Conservation (phyloP, 2,888 invertebrate species). For the Netelia virgata region DNA sequence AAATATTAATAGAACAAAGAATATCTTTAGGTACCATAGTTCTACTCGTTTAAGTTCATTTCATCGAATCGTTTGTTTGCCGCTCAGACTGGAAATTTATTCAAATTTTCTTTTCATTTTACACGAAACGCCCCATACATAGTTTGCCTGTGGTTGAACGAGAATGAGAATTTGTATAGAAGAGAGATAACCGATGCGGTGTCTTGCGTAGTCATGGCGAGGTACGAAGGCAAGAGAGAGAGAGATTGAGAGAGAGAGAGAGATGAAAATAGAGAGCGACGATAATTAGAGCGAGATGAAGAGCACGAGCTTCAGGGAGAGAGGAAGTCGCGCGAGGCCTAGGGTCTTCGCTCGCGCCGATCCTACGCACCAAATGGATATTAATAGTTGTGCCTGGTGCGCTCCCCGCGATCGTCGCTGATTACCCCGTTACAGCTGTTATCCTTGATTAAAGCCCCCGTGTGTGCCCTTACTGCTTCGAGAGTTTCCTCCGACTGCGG, state of each 20-base stretch:
- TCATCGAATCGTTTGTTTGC: no score
- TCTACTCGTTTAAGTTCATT: no score
- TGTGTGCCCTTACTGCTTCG: conserved; percentile 46
- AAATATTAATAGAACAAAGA: no score
- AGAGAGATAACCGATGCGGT: conserved; percentile 56
- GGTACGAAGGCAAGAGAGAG: conserved; percentile 27
- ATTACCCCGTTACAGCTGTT: conserved; percentile 71
- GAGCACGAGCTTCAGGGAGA: neutral
- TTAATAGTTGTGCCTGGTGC: conserved; percentile 68
- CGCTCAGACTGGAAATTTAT: neutral
- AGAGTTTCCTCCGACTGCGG: conserved; percentile 50
- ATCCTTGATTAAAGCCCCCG: conserved; percentile 76
- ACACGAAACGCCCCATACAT: neutral
- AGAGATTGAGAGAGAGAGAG: conserved; percentile 49
- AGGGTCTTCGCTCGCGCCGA: conserved; percentile 48
- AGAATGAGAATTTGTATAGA: conserved; percentile 13
- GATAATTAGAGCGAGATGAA: conserved; percentile 60
- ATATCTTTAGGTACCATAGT: no score
- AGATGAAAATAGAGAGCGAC: conserved; percentile 60
- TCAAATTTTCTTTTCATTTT: neutral
- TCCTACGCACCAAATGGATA: conserved; percentile 65
- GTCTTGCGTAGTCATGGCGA: conserved; percentile 11
- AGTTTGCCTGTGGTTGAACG: neutral
- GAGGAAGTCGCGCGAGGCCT: conserved; percentile 29
- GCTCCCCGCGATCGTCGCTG: conserved; percentile 80